Base-by-base conservation (phyloP, 2,797 vertebrate genomes). In the Hippoglossus hippoglossus region DNA sequence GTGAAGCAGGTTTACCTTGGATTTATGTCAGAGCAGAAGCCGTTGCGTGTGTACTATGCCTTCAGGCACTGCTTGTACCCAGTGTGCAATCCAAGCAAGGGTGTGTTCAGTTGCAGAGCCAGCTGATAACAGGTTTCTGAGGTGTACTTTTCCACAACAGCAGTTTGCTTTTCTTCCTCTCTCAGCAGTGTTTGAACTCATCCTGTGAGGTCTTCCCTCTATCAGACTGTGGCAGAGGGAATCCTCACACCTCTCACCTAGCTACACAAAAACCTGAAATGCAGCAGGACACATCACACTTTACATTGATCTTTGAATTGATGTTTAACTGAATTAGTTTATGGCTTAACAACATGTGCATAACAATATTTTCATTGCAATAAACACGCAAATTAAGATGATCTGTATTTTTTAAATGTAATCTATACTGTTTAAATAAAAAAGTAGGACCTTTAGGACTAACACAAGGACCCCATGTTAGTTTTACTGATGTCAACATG, bases 21-120 rank as follows among this genome's bases (percentile, higher is more conserved):
- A 12, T 7, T 44, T 19, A 59, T 74, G 81, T 72, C 68, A 73
- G 34, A 61, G 41, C 76, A 82, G 47, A 67, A 3, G 31, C 22
- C 5, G 19, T 47, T 54, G 21, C 46, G 58, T 53, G n/a, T 60
- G 56, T 58, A 11, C 46, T 61, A 44, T 5, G 5, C 47, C 84
- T 74, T 16, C 5, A 41, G 86, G 91, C 72, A 21, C 15, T 26
- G 24, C 63, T 77, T 79, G 89, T 88, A 81, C 85, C 21, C 57
- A 65, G 63, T 67, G 46, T 46, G 72, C 26, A 82, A 75, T 71
- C 55, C 66, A 59, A 2, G 49, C 3, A n/a, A 63, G 73, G 90
- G 90, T 68, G 90, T 91, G 86, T 90, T 76, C 3, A 56, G 44
- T 36, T 50, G 62, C 63, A 62, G n/a, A 39, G 46, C 46, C 13